phyloP scores from a whole-genome alignment of 2,888 invertebrate species.

The Hedya salicella region DNA sequence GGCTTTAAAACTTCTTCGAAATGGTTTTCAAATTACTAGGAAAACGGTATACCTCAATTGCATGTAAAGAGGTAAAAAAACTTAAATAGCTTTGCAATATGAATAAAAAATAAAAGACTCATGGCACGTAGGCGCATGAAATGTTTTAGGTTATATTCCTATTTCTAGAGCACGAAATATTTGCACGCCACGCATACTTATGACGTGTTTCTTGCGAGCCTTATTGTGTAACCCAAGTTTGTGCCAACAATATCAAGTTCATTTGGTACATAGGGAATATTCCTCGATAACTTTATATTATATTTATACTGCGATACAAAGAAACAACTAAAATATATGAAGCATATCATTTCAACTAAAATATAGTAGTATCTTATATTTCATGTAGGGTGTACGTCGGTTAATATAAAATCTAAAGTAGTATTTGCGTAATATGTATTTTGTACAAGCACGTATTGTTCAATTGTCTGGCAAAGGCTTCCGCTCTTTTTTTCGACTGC shows the following conservation, averaged over 20 bases:
- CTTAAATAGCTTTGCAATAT: conserved; percentile 13
- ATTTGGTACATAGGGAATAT: conserved; percentile 15
- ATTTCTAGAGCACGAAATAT: conserved; percentile 38
- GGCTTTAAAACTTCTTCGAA: no score
- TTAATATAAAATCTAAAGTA: no score
- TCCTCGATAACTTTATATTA: conserved; percentile 1
- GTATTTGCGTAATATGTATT: no score
- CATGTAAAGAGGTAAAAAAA: neutral
- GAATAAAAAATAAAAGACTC: conserved; percentile 15
- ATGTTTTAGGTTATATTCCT: conserved; percentile 38
- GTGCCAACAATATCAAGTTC: conserved; percentile 37
- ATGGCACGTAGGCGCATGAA: conserved; percentile 30
- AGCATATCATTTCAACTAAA: neutral
- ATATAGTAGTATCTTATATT: no score
- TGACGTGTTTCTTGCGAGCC: conserved; percentile 34
- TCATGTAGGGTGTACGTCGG: no score
- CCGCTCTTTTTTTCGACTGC: no score
- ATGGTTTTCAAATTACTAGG: no score
- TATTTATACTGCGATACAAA: neutral
- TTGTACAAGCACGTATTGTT: no score
- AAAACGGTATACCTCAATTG: neutral
- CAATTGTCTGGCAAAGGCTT: no score
- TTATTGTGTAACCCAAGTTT: conserved; percentile 34
- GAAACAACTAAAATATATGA: neutral
- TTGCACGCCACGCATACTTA: conserved; percentile 40